Evolutionary conservation across 2,797 vertebrate species (phyloP), one percentile per base, ranked within the genome.

Genomic region (Ficedula albicollis): DNA sequence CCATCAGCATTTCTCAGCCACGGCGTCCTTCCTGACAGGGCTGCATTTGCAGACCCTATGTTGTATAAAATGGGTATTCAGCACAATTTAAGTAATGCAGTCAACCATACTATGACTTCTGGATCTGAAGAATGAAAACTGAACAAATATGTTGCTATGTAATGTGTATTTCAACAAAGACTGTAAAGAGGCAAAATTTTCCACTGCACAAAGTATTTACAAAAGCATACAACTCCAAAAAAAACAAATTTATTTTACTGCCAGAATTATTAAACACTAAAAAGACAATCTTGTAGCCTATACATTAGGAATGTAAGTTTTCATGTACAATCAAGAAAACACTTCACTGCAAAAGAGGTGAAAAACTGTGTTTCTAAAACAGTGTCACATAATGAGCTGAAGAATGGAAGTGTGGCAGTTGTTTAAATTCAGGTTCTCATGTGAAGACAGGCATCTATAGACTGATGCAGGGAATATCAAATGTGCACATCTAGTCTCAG

Each of bases 231-330:
- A 96, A 95, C 56, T 93, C 95, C 56, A 80, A 93, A 97, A 95
- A 96, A 96, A 22, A 18, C 58, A 70, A 89, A 44, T 96, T 97
- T 97, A 97, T 98, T 98, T 96, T 90, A 94, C 94, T 63, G 75
- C 5, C 36, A 83, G 85, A 92, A 90, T 97, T 96, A 94, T 54
- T 77, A 72, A 56, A 97, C 86, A 93, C 75, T 90, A 95, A 95
- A 96, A 94, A 92, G 84, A 87, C 76, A 91, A 96, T 51, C 20
- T 67, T 48, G 60, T 78, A 52, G 60, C 93, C 96, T 88, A 92
- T 78, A 96, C 69, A 95, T 93, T 55, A 97, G 92, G 95, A 98
- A 97, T 97, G 95, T 96, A 94, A 97, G 94, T 76, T 92, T 92
- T 83, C 87, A 29, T 36, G 63, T 84, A 97, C 66, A 96, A 82